Evolutionary conservation across 1,140 invertebrate species (phyloP).

Genomic region (Aphelinus certus): DNA sequence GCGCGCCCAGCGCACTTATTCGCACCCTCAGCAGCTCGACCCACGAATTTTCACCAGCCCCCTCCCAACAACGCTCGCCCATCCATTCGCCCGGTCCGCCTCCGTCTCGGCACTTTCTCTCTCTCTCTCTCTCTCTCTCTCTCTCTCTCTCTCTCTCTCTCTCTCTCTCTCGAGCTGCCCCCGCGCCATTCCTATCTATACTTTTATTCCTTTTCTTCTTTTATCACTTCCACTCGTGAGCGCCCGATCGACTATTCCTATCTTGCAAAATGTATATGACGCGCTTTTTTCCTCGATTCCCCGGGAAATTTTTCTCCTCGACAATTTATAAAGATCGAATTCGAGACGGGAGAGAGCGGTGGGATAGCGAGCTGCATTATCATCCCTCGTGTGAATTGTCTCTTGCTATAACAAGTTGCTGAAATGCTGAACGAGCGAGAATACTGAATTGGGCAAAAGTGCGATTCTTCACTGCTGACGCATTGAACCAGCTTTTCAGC

Average conservation of each 20-base stretch:
- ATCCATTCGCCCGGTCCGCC: too few relatives aligned
- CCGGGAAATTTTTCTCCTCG: neutral
- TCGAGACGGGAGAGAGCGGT: neutral
- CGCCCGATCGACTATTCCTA: neutral
- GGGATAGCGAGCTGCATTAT: too few relatives aligned
- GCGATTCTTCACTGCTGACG: too few relatives aligned
- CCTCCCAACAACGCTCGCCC: too few relatives aligned
- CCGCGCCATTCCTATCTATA: neutral
- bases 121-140: neutral
- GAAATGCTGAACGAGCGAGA: too few relatives aligned
- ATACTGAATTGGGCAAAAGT: too few relatives aligned
- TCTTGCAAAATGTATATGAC: neutral
- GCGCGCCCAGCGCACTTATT: slow-evolving; percentile 17
- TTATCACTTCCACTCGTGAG: neutral
- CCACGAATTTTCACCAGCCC: too few relatives aligned
- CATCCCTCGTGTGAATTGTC: too few relatives aligned
- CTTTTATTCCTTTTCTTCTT: slow-evolving; percentile 8
- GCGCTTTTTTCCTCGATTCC: neutral
- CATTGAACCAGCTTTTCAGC: too few relatives aligned
- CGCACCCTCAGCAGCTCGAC: neutral
- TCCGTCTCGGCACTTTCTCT: too few relatives aligned
- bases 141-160: neutral
- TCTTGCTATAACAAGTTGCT: too few relatives aligned
- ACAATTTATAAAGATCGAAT: neutral
- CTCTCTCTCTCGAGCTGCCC: neutral